A percentile compares a stretch with the other conserved stretches of the same genome.
These are phyloP conservation scores for Cosmorhoe ocellata DNA, from an alignment of 2,888 invertebrate species.

Conservation along the genomic window DNA sequence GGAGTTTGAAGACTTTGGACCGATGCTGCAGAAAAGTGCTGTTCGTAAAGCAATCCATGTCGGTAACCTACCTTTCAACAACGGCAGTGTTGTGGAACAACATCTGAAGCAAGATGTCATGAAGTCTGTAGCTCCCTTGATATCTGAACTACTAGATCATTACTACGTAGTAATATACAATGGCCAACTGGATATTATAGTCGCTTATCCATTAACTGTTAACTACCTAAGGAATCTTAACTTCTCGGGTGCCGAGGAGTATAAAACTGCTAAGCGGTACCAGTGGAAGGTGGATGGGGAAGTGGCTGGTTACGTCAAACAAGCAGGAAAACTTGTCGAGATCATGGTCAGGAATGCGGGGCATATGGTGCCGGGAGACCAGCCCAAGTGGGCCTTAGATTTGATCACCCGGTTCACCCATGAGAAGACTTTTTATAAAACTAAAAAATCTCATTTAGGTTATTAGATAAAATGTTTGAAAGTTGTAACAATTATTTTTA, in stretches of 20 bases:
- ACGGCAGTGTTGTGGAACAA: conserved; percentile 85
- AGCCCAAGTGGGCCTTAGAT: conserved; percentile 89
- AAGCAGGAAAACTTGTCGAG: conserved; percentile 87
- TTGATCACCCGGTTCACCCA: conserved; percentile 87
- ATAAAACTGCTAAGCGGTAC: conserved; percentile 84
- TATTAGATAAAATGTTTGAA: conserved; percentile 9
- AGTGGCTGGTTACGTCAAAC: conserved; percentile 89
- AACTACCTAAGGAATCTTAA: conserved; percentile 88
- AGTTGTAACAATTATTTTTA: no score
- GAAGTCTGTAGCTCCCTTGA: conserved; percentile 89
- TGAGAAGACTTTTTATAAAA: conserved; percentile 67
- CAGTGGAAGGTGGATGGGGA: conserved; percentile 87
- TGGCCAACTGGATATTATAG: conserved; percentile 95
- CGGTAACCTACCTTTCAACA: conserved; percentile 88
- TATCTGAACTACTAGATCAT: conserved; percentile 85
- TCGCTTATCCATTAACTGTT: conserved; percentile 92
- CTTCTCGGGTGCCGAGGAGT: conserved; percentile 85
- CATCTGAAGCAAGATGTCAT: conserved; percentile 89
- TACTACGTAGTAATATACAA: conserved; percentile 92
- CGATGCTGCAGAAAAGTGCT: conserved; percentile 83
- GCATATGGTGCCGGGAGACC: conserved; percentile 91
- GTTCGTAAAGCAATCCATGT: conserved; percentile 92
- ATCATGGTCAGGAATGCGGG: conserved; percentile 90
- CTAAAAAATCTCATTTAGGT: conserved; percentile 34
- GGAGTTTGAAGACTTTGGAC: conserved; percentile 77